Percentiles rank a stretch among this genome's conserved stretches.
Conservation (phyloP, 2,888 invertebrate species). For the Phyto melanocephala region DNA sequence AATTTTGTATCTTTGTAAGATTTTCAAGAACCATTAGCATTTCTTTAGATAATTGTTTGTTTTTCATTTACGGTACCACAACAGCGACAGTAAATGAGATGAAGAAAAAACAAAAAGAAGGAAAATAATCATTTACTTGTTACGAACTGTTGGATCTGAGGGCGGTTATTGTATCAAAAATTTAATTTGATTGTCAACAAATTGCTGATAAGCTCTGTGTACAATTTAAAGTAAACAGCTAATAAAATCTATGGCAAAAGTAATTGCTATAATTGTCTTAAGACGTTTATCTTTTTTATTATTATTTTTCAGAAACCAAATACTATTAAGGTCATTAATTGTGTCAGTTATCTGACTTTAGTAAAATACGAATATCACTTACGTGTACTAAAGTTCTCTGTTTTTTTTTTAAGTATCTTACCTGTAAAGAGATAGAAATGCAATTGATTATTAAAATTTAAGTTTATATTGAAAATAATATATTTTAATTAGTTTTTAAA, state of each 20-base stretch:
- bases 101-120: background rate
- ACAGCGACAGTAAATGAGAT: background rate
- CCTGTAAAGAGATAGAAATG: background rate
- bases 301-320: no score
- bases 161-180: constrained; percentile 13
- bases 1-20: constrained; percentile 29
- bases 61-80: background rate
- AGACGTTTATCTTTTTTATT: no score
- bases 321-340: no score
- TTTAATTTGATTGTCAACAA: constrained; percentile 50
- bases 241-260: constrained; percentile 28
- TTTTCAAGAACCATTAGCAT: constrained; percentile 43
- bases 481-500: no score
- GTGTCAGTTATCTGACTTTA: no score
- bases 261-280: constrained; percentile 21
- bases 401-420: background rate
- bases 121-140: background rate
- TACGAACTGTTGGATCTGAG: constrained; percentile 26
- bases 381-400: background rate
- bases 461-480: no score
- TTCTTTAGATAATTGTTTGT: constrained; percentile 27
- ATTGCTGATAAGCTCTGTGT: constrained; percentile 43
- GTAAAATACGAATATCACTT: background rate
- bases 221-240: constrained; percentile 25
- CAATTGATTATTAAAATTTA: no score